Evolutionary conservation across 1,140 invertebrate species (phyloP).

Genomic region (Aculops lycopersici): DNA sequence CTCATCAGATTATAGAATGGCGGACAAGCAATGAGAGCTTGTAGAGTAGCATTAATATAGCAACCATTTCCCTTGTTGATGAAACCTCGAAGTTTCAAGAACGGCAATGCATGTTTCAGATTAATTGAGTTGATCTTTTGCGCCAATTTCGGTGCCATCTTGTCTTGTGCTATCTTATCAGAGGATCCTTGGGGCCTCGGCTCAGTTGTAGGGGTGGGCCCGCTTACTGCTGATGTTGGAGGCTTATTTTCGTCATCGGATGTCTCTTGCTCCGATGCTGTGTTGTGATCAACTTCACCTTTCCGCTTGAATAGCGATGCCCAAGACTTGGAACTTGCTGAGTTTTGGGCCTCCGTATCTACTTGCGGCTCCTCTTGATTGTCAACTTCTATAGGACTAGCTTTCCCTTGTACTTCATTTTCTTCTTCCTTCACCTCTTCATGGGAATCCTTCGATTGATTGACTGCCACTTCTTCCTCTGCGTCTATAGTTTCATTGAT

Average conservation of each 20-base stretch:
- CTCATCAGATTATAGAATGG: slow-evolving; percentile 66
- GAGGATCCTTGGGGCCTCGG: too few species aligned
- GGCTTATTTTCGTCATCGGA: too few species aligned
- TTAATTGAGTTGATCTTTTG: slow-evolving; percentile 6
- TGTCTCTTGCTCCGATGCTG: too few species aligned
- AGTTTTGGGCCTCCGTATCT: background rate
- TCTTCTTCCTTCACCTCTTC: background rate
- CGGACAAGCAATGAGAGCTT: slow-evolving; percentile 54
- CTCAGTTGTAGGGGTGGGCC: too few species aligned
- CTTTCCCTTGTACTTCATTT: too few species aligned
- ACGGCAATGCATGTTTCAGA: slow-evolving; percentile 9
- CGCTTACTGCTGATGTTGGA: too few species aligned
- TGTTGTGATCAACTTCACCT: too few species aligned
- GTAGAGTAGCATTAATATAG: slow-evolving; percentile 48
- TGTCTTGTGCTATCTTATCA: too few species aligned
- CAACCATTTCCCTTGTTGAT: slow-evolving; percentile 74
- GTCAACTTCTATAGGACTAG: too few species aligned
- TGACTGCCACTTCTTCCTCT: background rate
- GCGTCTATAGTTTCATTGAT: background rate
- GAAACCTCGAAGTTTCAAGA: slow-evolving; percentile 35
- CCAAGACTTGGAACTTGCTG: background rate
- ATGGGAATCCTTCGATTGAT: background rate
- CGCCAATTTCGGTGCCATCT: background rate
- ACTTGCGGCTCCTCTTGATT: background rate
- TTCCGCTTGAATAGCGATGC: background rate